Percentiles rank a stretch among this genome's conserved stretches.
These are phyloP conservation scores for Automeris io DNA, from an alignment of 2,888 invertebrate genomes.

Conservation along the genomic window DNA sequence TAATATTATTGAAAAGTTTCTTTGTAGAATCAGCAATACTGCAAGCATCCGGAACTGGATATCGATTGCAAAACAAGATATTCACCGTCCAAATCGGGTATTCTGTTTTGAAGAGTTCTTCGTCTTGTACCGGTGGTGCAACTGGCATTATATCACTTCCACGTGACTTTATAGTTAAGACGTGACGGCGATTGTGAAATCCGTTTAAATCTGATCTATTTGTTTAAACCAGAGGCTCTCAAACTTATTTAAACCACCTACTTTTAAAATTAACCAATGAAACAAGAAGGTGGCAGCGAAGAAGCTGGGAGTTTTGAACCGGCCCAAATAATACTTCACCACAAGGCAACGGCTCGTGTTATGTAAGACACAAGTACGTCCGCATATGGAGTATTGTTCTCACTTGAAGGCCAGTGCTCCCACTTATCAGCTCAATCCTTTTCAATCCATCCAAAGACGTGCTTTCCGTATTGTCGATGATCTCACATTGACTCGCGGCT, in stretches of 20 bases:
- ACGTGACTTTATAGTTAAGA: constrained; percentile 1
- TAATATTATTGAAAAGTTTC: too few relatives aligned
- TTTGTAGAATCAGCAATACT: too few relatives aligned
- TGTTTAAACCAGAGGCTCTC: too few relatives aligned
- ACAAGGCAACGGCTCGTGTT: neutral
- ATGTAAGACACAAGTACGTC: constrained; percentile 9
- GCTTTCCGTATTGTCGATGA: constrained; percentile 1
- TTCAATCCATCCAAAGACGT: constrained; percentile 2
- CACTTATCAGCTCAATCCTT: constrained; percentile 6
- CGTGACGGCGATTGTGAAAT: constrained; percentile 1
- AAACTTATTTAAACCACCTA: too few relatives aligned
- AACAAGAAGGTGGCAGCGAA: too few relatives aligned
- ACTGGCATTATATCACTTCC: neutral
- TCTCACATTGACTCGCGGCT: neutral
- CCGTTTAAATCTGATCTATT: neutral
- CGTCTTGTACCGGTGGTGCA: constrained; percentile 30
- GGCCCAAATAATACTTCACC: too few relatives aligned
- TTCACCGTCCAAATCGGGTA: constrained; percentile 39
- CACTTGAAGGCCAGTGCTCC: constrained; percentile 10
- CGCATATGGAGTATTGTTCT: constrained; percentile 13
- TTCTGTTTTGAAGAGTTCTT: constrained; percentile 47
- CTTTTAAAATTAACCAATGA: too few relatives aligned
- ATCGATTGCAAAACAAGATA: constrained; percentile 21
- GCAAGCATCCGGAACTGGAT: constrained; percentile 12
- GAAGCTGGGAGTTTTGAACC: too few relatives aligned